Conservation (phyloP, 2,113 vertebrate genomes). For the Lepisosteus oculatus region DNA sequence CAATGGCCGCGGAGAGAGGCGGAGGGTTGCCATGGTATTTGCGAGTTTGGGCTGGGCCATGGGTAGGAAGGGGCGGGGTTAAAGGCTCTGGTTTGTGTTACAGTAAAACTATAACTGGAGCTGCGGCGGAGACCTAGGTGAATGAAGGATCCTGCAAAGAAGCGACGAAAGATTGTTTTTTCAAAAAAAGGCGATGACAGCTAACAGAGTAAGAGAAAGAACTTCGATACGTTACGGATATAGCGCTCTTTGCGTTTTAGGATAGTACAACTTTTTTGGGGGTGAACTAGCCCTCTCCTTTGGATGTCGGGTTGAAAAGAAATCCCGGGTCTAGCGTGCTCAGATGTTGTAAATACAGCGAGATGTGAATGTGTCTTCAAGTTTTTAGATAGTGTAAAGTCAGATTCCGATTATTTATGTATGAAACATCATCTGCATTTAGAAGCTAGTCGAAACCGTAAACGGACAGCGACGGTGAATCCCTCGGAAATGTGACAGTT, state of each 20-base stretch:
- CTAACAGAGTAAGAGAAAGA: neutral
- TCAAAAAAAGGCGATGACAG: neutral
- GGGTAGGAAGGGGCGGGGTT: constrained; percentile 11
- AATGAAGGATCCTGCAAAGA: neutral
- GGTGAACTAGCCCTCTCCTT: too few relatives aligned
- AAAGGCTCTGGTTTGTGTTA: neutral
- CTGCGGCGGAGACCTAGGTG: neutral
- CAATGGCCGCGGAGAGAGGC: neutral
- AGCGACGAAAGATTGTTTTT: neutral
- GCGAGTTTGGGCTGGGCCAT: neutral
- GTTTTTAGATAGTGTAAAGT: too few relatives aligned
- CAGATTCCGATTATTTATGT: too few relatives aligned
- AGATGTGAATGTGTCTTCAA: too few relatives aligned
- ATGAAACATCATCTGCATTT: too few relatives aligned
- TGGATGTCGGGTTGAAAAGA: neutral
- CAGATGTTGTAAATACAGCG: too few relatives aligned
- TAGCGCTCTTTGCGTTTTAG: neutral
- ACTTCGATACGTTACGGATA: neutral
- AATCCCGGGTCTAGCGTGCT: too few relatives aligned
- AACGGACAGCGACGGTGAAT: too few relatives aligned
- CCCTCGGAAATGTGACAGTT: too few relatives aligned
- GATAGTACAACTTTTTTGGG: neutral
- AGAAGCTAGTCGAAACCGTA: too few relatives aligned
- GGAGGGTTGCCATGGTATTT: neutral
- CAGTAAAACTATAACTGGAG: neutral